Base-by-base conservation (phyloP, 2,888 invertebrate species). In the Aethes cnicana region DNA sequence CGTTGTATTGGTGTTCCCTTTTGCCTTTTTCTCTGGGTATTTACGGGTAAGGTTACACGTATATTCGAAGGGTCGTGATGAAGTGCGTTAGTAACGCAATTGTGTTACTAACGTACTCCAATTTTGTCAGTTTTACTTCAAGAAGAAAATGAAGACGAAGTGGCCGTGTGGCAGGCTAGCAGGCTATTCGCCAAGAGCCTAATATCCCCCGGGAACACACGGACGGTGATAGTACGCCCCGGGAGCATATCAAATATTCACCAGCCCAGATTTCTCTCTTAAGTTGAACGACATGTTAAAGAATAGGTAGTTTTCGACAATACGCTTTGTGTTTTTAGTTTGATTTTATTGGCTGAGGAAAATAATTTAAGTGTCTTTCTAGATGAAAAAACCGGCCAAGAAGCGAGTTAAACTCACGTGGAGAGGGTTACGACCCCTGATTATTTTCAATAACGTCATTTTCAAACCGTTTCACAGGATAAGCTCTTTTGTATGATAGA, bases 161-260 rank as follows among this genome's bases (percentile, higher is more conserved):
- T 66, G 66, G 68, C 64, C 64, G 60, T 63, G 55, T 57, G 54
- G 47, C 55, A 57, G 55, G 59, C 67, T 63, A 62, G 61, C 50
- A 53, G 58, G 63, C 59, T 25, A 26, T 66, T 37, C 64, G 67
- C 64, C 69, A 72, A 68, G 71, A 74, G 78, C 74, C 66, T 75
- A 78, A 81, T 80, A 78, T 77, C 80, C 77, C 74, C 61, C 59
- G 75, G 76, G 79, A 72, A 69, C 69, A 72, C 63, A 72, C 69
- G 68, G 69, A 55, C 69, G 69, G 67, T 62, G 79, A 81, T 75
- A 78, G 70, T 72, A 61, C 55, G 66, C 62, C 67, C 63, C 69
- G 55, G 56, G 56, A 69, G 69, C 67, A 69, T 68, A 80, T 80
- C 75, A 80, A 77, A 79, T 80, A 81, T 81, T 78, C 72, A 77